Base-by-base conservation (phyloP, 2,113 vertebrate species). In the Petromus typicus region DNA sequence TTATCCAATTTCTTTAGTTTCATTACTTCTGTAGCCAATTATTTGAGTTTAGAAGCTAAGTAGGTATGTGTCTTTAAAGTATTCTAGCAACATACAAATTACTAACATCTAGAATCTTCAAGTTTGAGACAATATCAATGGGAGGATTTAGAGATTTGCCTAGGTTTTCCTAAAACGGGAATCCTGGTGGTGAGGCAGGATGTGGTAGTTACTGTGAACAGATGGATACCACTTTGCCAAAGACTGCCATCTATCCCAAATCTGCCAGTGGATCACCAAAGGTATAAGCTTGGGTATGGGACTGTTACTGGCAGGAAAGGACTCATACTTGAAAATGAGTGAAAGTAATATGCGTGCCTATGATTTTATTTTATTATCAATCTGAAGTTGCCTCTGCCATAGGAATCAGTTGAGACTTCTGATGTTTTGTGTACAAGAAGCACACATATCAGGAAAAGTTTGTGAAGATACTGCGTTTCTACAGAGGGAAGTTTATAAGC, bases 221-320 rank as follows among this genome's bases (percentile, higher is more conserved):
- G 73, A 75, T 73, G 34, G 43, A 8, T 76, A 63, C 76, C 8
- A 43, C 0, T 78, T 95, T 85, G 64, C 73, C 76, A 86, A 89
- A 89, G 64, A 22, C 79, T 86, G 83, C 25, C 91, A 54, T 95
- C 79, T 93, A 56, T 48, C 66, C 32, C 64, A 83, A 94, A 94
- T 18, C 61, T 67, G 90, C 27, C 66, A 54, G 54, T 76, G 32
- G 59, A 12, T 27, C 10, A 76, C 51, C 83, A 30, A 56, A 48
- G 63, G 73, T 63, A 79, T 66, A n/a, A 78, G 56, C 43, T 66
- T 0, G 54, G n/a, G 89, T 83, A 86, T 81, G 34, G 63, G 86
- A 91, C 23, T 82, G 37, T 82, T 90, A 91, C 79, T 16, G 32
- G n/a, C 17, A 51, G 11, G 48, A 86, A 89, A 54, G 45, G 86